phyloP scores from a whole-genome alignment of 2,113 vertebrate species.

The Periophthalmodon schlosseri region DNA sequence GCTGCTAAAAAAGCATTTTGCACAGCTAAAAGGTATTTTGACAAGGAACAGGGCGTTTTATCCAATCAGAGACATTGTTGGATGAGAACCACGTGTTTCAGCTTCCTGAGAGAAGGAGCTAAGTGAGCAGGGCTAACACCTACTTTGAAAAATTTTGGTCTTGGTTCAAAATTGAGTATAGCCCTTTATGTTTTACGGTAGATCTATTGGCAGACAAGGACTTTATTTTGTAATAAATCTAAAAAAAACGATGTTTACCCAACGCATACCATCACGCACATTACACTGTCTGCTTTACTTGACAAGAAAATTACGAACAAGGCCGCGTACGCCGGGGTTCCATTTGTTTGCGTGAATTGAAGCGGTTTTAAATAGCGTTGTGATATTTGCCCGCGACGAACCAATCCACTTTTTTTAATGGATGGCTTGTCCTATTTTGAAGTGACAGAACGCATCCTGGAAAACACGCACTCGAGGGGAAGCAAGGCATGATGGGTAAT shows the following conservation, averaged over 20 bases:
- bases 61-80: too few relatives aligned
- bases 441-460: slow-evolving; percentile 18
- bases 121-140: too few relatives aligned
- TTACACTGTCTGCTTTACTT: slow-evolving; percentile 48
- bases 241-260: slow-evolving; percentile 34
- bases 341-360: slow-evolving; percentile 10
- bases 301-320: slow-evolving; percentile 56
- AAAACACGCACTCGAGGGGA: slow-evolving; percentile 20
- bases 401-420: slow-evolving; percentile 56
- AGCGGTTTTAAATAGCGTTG: slow-evolving; percentile 31
- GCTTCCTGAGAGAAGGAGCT: too few relatives aligned
- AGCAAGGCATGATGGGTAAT: neutral
- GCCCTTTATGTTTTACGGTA: too few relatives aligned
- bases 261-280: slow-evolving; percentile 41
- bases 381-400: slow-evolving; percentile 40
- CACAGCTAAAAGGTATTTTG: too few relatives aligned
- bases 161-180: too few relatives aligned
- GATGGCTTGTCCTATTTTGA: slow-evolving; percentile 43
- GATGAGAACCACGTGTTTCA: too few relatives aligned
- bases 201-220: too few relatives aligned
- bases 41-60: too few relatives aligned
- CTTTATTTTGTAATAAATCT: too few relatives aligned
- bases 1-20: too few relatives aligned
- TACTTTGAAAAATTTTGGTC: too few relatives aligned
- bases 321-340: slow-evolving; percentile 7